Evolutionary conservation across 1,140 invertebrate species (phyloP), one percentile per base, ranked within the genome.

Genomic region (Pomacea maculata): DNA sequence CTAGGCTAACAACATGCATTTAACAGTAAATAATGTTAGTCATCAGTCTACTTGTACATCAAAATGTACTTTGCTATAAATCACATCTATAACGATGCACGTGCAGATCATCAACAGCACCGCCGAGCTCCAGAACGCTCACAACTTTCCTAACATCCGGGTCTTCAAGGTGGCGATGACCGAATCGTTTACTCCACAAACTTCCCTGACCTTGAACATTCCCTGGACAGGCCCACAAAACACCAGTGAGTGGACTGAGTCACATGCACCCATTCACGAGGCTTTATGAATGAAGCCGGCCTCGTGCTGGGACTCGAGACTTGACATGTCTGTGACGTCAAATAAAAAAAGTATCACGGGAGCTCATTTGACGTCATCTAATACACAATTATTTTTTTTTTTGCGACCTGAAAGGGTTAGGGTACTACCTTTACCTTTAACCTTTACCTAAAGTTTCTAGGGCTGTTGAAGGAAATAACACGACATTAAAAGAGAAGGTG

Each of bases 81-180:
- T 61, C 57, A 11, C 4, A 14, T 61, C 57, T 61, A 14, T 9
- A 10, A 73, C 29, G 71, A 45, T 45, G 17, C 29, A 7, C 34
- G 17, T 80, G n/a, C n/a, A 81, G 80, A 64, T 81, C 21, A 77
- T 76, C 0, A 81, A 81, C 55, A 12, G 34, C 63, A 68, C 63
- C 11, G 34, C 54, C 7, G 80, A 81, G 67, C 12, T 81, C n/a
- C 3, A 76, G 15, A 71, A 45, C n/a, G 80, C 80, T 1, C 65
- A 57, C 14, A 68, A 52, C 10, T 81, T 77, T 45, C 34, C 19
- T 12, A 55, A 81, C n/a, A 65, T 81, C 21, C 61, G 80, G 25
- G 45, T 81, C 45, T 29, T 68, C 68, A 45, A 68, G 29, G 75
- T 29, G 12, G 17, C n/a, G 7, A 14, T 29, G 6, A 63, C 34